Percentiles rank a stretch among this genome's conserved stretches.
phyloP scores from a whole-genome alignment of 2,113 vertebrate species.

The Ciconia boyciana region DNA sequence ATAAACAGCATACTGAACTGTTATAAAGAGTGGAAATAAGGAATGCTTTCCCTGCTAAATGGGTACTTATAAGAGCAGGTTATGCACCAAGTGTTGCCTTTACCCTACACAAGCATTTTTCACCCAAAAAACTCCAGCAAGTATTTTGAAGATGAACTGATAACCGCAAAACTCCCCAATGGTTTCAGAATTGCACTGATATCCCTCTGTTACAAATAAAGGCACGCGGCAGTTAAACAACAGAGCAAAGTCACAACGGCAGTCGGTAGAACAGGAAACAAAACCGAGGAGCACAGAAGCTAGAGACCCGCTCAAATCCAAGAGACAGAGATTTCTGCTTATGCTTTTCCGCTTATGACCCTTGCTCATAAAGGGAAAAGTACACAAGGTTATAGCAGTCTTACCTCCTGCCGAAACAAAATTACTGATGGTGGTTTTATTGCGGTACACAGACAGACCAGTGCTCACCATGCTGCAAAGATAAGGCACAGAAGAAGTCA shows the following conservation, averaged over 20 bases:
- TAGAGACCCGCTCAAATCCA: not conserved
- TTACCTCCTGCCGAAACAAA: constrained; percentile 88
- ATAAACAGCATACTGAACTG: not conserved
- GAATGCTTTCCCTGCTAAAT: not conserved
- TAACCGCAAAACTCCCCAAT: not conserved
- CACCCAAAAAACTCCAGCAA: not conserved
- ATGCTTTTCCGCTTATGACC: not conserved
- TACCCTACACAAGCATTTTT: not conserved
- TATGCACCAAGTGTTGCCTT: not conserved
- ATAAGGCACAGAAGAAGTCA: not conserved
- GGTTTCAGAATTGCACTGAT: not conserved
- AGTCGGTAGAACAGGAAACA: not conserved
- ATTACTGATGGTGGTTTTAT: constrained; percentile 77
- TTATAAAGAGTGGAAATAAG: not conserved
- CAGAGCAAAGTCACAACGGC: accelerated
- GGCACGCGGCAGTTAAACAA: not conserved
- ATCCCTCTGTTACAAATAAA: not conserved
- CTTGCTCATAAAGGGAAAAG: not conserved
- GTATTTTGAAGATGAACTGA: not conserved
- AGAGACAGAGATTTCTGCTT: not conserved
- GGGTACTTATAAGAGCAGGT: not conserved
- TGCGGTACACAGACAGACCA: constrained; percentile 79
- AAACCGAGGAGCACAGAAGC: not conserved
- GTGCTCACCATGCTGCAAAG: constrained; percentile 79
- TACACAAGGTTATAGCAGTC: not conserved